Percentiles rank a stretch among this genome's conserved stretches.
phyloP scores from a whole-genome alignment of 2,113 vertebrate species.

The Sakesphorus luctuosus region DNA sequence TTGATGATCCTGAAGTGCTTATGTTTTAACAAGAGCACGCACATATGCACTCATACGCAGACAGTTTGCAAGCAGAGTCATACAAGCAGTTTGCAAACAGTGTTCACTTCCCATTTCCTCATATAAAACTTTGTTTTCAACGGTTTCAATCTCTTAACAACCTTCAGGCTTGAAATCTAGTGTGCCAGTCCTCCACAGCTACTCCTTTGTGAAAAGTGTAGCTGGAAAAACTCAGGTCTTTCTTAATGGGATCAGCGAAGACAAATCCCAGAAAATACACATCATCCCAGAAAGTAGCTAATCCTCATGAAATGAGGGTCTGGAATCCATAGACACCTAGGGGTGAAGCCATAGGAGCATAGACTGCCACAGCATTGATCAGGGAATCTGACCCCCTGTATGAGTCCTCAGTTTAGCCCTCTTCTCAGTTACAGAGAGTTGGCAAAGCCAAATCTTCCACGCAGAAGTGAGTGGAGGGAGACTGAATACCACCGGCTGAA shows the following conservation, averaged over 20 bases:
- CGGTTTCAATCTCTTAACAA: not conserved
- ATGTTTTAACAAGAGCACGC: not conserved
- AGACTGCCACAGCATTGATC: not conserved
- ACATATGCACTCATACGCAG: not conserved
- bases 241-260: not conserved
- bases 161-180: not conserved
- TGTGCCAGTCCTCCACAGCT: not conserved
- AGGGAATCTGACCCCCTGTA: too few species aligned
- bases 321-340: not conserved
- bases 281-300: fast-evolving
- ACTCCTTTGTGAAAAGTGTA: not conserved
- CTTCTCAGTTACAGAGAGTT: not conserved
- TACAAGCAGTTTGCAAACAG: not conserved
- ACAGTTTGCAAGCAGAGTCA: not conserved
- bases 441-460: not conserved
- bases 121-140: not conserved
- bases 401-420: not conserved
- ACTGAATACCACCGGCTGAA: not conserved
- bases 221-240: not conserved
- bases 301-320: fast-evolving
- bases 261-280: not conserved
- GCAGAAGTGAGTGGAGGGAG: not conserved
- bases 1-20: not conserved
- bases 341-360: not conserved
- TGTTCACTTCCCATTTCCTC: not conserved